Conservation (phyloP, 2,888 invertebrate genomes). For the Dioctria linearis region DNA sequence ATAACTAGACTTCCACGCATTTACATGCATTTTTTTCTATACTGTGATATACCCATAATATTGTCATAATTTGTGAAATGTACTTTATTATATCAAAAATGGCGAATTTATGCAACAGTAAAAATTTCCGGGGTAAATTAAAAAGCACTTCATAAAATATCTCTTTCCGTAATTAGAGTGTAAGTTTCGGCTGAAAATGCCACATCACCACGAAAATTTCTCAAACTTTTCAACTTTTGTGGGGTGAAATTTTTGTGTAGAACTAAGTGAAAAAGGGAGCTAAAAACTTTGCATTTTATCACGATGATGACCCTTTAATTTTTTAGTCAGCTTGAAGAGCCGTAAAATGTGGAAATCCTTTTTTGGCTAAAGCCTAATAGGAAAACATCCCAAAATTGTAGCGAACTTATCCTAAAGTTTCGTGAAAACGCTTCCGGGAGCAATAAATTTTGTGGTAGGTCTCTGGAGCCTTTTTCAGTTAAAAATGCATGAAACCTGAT, state of each 20-base stretch:
- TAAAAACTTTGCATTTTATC: constrained; percentile 46
- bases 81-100: no score
- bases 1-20: no score
- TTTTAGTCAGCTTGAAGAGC: constrained; percentile 21
- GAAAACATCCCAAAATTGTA: constrained; percentile 38
- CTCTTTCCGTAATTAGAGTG: constrained; percentile 17
- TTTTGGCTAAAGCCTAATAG: constrained; percentile 28
- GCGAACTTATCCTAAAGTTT: constrained; percentile 47
- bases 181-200: constrained; percentile 1
- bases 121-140: no score
- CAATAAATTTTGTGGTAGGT: constrained; percentile 46
- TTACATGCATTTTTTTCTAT: no score
- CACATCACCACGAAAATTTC: constrained; percentile 37
- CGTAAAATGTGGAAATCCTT: constrained; percentile 49
- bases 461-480: constrained; percentile 37
- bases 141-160: no score
- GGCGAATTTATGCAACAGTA: no score
- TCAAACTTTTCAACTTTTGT: not conserved
- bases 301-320: constrained; percentile 49
- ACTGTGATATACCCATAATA: no score
- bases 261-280: constrained; percentile 29
- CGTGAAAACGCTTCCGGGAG: constrained; percentile 46
- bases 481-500: constrained; percentile 49
- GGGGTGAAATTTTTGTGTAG: constrained; percentile 15
- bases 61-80: no score